These are phyloP conservation scores for Xanthorhoe designata DNA, from an alignment of 2,888 invertebrate species.

Conservation along the genomic window DNA sequence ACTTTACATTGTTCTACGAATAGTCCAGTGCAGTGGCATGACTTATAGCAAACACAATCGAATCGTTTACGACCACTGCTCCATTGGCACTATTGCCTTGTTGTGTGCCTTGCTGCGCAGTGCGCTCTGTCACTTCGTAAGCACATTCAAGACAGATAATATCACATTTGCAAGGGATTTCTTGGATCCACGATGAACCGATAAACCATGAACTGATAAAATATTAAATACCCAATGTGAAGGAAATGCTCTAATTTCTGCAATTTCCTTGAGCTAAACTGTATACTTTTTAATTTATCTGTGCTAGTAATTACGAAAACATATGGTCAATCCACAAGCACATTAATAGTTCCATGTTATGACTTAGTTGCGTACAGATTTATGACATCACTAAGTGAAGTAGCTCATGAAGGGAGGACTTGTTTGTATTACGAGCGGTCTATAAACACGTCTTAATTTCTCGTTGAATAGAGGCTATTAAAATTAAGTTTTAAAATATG, in stretches of 20 bases:
- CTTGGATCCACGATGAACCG: neutral
- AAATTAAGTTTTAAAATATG: slow-evolving; percentile 83
- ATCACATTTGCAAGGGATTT: neutral
- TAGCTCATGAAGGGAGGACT: slow-evolving; percentile 75
- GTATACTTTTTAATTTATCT: neutral
- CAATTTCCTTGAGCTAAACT: neutral
- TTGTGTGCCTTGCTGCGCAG: slow-evolving; percentile 3
- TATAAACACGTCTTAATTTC: slow-evolving; percentile 84
- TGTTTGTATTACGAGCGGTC: slow-evolving; percentile 78
- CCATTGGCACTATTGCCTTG: slow-evolving; percentile 20
- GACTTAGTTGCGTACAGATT: slow-evolving; percentile 69
- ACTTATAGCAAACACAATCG: slow-evolving; percentile 29
- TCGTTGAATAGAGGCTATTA: slow-evolving; percentile 82
- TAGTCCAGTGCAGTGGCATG: slow-evolving; percentile 41
- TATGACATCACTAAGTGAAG: slow-evolving; percentile 64
- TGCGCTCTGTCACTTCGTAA: neutral
- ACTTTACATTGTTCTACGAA: slow-evolving; percentile 65
- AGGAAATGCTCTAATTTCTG: no score
- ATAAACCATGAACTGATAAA: neutral
- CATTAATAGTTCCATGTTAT: slow-evolving; percentile 56
- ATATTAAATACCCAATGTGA: neutral
- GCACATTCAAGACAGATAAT: neutral
- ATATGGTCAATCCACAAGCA: slow-evolving; percentile 31
- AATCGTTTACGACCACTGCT: slow-evolving; percentile 26
- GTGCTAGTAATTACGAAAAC: slow-evolving; percentile 12